Evolutionary conservation across 1,140 invertebrate species (phyloP).

Genomic region (Aphaenogaster ashmeadi): DNA sequence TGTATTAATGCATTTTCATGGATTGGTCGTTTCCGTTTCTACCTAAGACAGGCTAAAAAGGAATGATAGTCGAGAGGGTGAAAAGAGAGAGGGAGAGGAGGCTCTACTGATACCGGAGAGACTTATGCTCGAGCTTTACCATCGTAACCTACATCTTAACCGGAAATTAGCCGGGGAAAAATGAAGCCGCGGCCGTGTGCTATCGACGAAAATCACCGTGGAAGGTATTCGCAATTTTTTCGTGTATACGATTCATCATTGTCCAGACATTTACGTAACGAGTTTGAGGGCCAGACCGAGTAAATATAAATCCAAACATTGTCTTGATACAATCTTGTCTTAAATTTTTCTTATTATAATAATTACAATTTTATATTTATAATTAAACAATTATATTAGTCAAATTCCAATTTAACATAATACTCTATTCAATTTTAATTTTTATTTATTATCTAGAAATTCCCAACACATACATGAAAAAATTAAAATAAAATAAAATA

Average conservation of each 20-base stretch:
- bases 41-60: slow-evolving; percentile 5
- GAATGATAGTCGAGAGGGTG: slow-evolving; percentile 20
- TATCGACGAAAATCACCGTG: slow-evolving; percentile 58
- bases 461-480: not conserved
- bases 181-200: slow-evolving; percentile 45
- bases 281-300: slow-evolving; percentile 3
- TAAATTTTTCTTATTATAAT: not conserved
- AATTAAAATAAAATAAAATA: not conserved
- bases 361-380: not conserved
- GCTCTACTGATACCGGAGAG: slow-evolving; percentile 46
- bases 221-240: slow-evolving; percentile 55
- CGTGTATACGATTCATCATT: slow-evolving; percentile 53
- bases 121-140: slow-evolving; percentile 60
- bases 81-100: slow-evolving; percentile 18
- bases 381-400: not conserved
- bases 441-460: not conserved
- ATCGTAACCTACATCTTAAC: slow-evolving; percentile 61
- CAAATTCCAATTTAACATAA: not conserved
- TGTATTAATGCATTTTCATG: not conserved
- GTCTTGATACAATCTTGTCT: slow-evolving; percentile 9
- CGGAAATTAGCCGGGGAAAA: slow-evolving; percentile 62
- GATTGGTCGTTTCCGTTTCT: slow-evolving; percentile 15
- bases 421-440: not conserved
- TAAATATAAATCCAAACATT: slow-evolving; percentile 42
- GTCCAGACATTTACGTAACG: slow-evolving; percentile 51